Percentiles rank a stretch among this genome's conserved stretches.
phyloP scores from a whole-genome alignment of 1,140 invertebrate genomes.

The Eueides isabella region DNA sequence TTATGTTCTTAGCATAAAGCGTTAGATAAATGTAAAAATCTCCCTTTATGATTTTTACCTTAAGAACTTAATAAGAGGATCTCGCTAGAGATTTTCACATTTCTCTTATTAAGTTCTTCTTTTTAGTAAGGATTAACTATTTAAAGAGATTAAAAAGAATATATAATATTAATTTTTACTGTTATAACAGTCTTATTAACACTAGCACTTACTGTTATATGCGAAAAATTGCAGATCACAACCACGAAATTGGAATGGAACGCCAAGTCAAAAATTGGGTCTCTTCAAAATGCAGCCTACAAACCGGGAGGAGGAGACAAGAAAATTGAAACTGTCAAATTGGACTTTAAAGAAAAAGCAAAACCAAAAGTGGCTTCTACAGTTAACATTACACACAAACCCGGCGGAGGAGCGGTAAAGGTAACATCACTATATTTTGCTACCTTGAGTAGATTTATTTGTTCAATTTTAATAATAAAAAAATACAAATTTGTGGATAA shows the following conservation, averaged over 20 bases:
- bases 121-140: no score
- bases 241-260: constrained; percentile 95
- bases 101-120: no score
- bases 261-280: constrained; percentile 96
- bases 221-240: constrained; percentile 85
- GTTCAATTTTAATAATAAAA: background rate
- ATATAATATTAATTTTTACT: no score
- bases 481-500: background rate
- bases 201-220: background rate
- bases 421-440: constrained; percentile 80
- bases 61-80: no score
- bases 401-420: constrained; percentile 95
- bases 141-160: no score
- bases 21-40: no score
- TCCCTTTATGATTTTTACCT: no score
- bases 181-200: no score
- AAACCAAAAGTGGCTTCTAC: constrained; percentile 96
- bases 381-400: constrained; percentile 93
- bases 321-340: constrained; percentile 94
- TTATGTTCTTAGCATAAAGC: no score
- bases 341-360: constrained; percentile 95
- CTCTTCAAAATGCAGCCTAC: constrained; percentile 95
- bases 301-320: constrained; percentile 96
- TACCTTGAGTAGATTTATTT: background rate
- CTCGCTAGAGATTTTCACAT: no score